These are phyloP conservation scores for Oreochromis grahami DNA, from an alignment of 2,797 vertebrate species.

Conservation along the genomic window DNA sequence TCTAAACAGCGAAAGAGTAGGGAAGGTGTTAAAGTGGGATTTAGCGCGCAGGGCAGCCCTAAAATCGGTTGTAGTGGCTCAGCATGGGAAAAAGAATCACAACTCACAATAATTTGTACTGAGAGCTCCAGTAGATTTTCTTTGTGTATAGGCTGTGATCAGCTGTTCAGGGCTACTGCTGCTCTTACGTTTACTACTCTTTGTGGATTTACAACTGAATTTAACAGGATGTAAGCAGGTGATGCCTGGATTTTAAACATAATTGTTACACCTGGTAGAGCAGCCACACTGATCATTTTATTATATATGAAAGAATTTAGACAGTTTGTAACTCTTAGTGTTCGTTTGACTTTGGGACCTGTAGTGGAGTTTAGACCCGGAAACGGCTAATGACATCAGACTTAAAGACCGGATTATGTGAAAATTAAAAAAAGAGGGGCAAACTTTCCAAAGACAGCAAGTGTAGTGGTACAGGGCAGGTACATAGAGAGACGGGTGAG, in stretches of 20 bases:
- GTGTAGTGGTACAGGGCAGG: neutral
- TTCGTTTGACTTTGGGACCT: neutral
- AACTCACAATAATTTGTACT: neutral
- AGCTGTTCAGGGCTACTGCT: neutral
- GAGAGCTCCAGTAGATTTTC: neutral
- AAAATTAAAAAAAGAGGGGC: neutral
- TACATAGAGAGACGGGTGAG: rapidly evolving
- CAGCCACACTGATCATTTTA: neutral
- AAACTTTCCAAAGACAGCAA: neutral
- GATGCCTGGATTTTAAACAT: neutral
- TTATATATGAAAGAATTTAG: neutral
- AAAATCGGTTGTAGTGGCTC: neutral
- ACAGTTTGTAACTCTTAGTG: neutral
- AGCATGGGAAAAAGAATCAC: neutral
- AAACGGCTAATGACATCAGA: neutral
- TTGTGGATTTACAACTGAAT: neutral
- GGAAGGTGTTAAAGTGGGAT: neutral
- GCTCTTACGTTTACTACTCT: neutral
- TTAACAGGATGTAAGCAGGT: neutral
- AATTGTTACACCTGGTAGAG: neutral
- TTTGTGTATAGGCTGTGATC: neutral
- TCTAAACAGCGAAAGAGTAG: neutral
- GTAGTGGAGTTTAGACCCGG: neutral
- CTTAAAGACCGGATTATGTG: neutral
- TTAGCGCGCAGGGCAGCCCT: neutral